A percentile compares a stretch with the other conserved stretches of the same genome.
Evolutionary conservation across 2,888 invertebrate species (phyloP).

Genomic region (Drosophila paranaensis): DNA sequence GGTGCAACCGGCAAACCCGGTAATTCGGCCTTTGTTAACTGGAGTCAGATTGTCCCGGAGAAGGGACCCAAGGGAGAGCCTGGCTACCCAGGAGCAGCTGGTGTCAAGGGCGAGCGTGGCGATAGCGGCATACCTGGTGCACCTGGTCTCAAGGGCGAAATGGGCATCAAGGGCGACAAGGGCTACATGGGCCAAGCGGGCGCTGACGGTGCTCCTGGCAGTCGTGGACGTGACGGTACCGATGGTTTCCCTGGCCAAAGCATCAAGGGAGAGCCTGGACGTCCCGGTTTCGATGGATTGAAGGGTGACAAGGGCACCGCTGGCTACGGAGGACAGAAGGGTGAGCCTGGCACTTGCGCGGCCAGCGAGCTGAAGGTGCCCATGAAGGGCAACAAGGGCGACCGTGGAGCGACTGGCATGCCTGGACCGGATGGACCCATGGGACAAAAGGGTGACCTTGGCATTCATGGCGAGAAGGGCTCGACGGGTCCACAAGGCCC

Average conservation of each 20-base stretch:
- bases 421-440: conserved; percentile 87
- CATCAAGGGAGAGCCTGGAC: conserved; percentile 91
- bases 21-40: conserved; percentile 86
- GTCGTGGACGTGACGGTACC: conserved; percentile 87
- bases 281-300: conserved; percentile 87
- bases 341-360: conserved; percentile 88
- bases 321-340: conserved; percentile 87
- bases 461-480: conserved; percentile 88
- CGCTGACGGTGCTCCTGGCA: conserved; percentile 89
- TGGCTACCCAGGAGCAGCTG: conserved; percentile 88
- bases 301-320: conserved; percentile 83
- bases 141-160: conserved; percentile 89
- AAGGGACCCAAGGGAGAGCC: conserved; percentile 89
- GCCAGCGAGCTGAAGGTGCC: conserved; percentile 84
- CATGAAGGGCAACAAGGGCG: conserved; percentile 88
- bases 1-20: conserved; percentile 89
- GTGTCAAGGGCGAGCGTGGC: conserved; percentile 89
- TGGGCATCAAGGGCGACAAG: conserved; percentile 88
- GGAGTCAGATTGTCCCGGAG: conserved; percentile 85
- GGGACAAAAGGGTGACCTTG: conserved; percentile 88
- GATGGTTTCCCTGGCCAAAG: conserved; percentile 90
- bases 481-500: conserved; percentile 87
- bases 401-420: conserved; percentile 87
- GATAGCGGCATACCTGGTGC: conserved; percentile 89
- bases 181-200: conserved; percentile 90